These are phyloP conservation scores for Monarcha castaneiventris DNA, from an alignment of 2,113 vertebrate species.

Conservation along the genomic window DNA sequence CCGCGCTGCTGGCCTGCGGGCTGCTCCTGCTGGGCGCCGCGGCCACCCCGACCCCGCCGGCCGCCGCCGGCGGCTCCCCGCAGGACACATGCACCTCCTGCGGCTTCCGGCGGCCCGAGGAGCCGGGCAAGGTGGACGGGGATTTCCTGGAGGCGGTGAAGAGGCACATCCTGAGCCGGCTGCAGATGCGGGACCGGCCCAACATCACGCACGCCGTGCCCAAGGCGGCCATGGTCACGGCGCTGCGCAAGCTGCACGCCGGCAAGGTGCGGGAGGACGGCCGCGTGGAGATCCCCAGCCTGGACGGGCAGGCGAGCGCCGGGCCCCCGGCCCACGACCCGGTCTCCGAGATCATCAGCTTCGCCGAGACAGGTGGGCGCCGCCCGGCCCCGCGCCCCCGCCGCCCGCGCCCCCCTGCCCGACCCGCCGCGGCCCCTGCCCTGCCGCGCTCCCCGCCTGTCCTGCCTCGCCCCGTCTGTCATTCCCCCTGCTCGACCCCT, in stretches of 20 bases:
- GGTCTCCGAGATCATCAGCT: conserved; percentile 95
- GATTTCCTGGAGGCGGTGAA: conserved; percentile 96
- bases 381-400: not conserved
- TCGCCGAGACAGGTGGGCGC: conserved; percentile 91
- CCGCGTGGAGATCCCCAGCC: conserved; percentile 91
- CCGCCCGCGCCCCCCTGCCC: not conserved
- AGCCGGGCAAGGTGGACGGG: conserved; percentile 82
- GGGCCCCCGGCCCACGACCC: conserved; percentile 83
- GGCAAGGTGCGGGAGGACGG: conserved; percentile 93
- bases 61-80: conserved; percentile 67
- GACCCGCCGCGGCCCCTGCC: not conserved
- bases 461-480: not conserved
- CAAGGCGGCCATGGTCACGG: conserved; percentile 94
- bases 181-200: conserved; percentile 93
- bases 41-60: conserved; percentile 70
- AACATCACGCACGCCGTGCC: conserved; percentile 97
- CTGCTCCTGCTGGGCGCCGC: conserved; percentile 64
- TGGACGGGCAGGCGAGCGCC: conserved; percentile 88
- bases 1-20: conserved; percentile 66
- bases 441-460: not conserved
- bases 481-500: not conserved
- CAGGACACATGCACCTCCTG: conserved; percentile 90
- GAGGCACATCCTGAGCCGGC: conserved; percentile 90
- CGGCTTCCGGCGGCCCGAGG: conserved; percentile 83
- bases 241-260: conserved; percentile 92